Conservation (phyloP, 2,797 vertebrate genomes). For the Cossypha dichroa region DNA sequence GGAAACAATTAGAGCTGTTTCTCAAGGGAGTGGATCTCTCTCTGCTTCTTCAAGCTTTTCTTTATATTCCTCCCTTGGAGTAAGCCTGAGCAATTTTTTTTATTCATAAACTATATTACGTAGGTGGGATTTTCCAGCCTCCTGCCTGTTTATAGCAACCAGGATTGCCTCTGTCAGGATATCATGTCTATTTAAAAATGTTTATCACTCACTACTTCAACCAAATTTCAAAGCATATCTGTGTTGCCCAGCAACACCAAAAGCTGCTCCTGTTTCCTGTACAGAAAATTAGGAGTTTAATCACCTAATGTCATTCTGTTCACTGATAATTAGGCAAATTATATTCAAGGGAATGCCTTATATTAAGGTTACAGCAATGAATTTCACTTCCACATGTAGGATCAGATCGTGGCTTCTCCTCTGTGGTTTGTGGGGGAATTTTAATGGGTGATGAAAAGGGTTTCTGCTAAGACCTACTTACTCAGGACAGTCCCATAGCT, state of each 20-base stretch:
- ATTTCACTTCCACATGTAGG: not conserved
- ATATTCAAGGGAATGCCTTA: slow-evolving; percentile 15
- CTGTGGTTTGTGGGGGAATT: not conserved
- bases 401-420: not conserved
- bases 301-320: slow-evolving; percentile 22
- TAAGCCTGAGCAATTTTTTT: not conserved
- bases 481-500: not conserved
- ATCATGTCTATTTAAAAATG: not conserved
- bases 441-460: not conserved
- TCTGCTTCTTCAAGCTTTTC: not conserved
- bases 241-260: slow-evolving; percentile 50
- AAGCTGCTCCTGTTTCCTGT: slow-evolving; percentile 23
- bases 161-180: slow-evolving; percentile 13
- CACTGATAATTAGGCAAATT: slow-evolving; percentile 25
- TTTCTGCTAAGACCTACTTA: not conserved
- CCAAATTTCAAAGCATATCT: slow-evolving; percentile 18
- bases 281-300: slow-evolving; percentile 37
- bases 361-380: not conserved
- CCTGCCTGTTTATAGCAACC: not conserved
- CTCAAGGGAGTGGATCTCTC: not conserved
- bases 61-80: not conserved
- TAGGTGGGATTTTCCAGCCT: slow-evolving; percentile 17
- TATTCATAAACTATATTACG: not conserved
- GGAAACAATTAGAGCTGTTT: not conserved
- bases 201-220: not conserved